Conservation (phyloP, 2,113 vertebrate species). For the Spea multiplicata region DNA sequence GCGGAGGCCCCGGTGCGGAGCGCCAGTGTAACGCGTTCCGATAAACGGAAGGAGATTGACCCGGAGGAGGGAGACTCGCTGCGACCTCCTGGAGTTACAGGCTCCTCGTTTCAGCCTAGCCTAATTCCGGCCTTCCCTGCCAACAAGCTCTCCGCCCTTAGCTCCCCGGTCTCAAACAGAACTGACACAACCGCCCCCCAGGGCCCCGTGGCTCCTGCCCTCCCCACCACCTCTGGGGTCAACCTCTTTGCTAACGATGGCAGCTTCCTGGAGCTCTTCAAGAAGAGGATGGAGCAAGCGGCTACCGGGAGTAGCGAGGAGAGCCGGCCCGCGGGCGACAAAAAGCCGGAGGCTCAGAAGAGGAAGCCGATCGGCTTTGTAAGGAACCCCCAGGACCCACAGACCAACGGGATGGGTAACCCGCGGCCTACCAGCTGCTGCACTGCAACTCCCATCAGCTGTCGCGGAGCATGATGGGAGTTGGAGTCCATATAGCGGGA, state of each 20-base stretch:
- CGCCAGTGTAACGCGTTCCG: constrained; percentile 89
- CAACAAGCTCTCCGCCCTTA: background rate
- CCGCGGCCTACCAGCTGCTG: too few species aligned
- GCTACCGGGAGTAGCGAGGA: background rate
- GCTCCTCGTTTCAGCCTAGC: background rate
- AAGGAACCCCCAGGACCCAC: background rate
- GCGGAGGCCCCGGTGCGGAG: constrained; percentile 66
- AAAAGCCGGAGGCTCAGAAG: constrained; percentile 2
- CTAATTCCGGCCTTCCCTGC: too few species aligned
- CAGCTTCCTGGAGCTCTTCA: constrained; percentile 92
- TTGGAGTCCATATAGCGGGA: background rate
- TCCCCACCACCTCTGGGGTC: constrained; percentile 58
- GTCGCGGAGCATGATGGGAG: background rate
- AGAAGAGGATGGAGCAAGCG: constrained; percentile 80
- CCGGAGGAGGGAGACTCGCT: constrained; percentile 11
- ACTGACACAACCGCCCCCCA: background rate
- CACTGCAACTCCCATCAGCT: background rate
- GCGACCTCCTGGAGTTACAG: background rate
- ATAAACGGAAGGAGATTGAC: constrained; percentile 48
- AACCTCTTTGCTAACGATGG: constrained; percentile 93
- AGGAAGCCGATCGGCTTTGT: constrained; percentile 29
- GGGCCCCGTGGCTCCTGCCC: constrained; percentile 37
- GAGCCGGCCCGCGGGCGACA: background rate
- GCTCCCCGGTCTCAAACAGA: background rate
- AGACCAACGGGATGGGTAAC: too few species aligned